Percentiles rank a stretch among this genome's conserved stretches.
These are phyloP conservation scores for Trochalopteron elliotii DNA, from an alignment of 2,113 vertebrate species.

Conservation along the genomic window DNA sequence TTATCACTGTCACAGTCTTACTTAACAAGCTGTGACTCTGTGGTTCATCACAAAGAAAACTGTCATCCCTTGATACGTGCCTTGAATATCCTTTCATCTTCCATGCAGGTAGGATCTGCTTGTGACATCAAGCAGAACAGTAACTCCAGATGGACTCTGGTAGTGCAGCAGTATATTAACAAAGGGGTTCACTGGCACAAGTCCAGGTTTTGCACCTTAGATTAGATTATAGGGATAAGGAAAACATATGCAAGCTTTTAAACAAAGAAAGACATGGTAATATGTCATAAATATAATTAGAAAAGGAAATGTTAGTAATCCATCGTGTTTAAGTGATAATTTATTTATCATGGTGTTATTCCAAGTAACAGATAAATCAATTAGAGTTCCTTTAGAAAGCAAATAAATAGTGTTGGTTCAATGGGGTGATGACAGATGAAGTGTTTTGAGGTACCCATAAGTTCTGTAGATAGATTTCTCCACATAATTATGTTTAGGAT, in stretches of 20 bases:
- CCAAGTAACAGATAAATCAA: conserved; percentile 70
- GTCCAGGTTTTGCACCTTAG: conserved; percentile 60
- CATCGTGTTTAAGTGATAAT: conserved; percentile 65
- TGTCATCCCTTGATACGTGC: conserved; percentile 75
- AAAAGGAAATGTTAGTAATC: conserved; percentile 58
- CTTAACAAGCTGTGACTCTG: conserved; percentile 80
- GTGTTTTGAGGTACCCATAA: not conserved
- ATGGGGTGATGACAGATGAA: conserved; percentile 17
- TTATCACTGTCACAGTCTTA: conserved; percentile 79
- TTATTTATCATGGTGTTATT: conserved; percentile 73
- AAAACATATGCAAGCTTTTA: conserved; percentile 65
- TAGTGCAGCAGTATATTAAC: conserved; percentile 3
- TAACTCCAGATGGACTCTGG: conserved; percentile 55
- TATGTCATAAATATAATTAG: conserved; percentile 65
- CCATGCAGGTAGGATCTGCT: conserved; percentile 57
- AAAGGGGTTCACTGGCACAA: conserved; percentile 44
- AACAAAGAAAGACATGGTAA: conserved; percentile 26
- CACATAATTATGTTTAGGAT: not conserved
- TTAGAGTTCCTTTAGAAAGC: conserved; percentile 52
- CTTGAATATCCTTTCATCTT: conserved; percentile 75
- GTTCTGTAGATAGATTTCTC: not conserved
- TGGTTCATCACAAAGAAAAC: conserved; percentile 79
- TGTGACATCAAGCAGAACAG: conserved; percentile 71
- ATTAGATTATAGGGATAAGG: conserved; percentile 70
- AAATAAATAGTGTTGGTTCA: conserved; percentile 25